Conservation (phyloP, 1,140 invertebrate species). For the Berghia stephanieae region DNA sequence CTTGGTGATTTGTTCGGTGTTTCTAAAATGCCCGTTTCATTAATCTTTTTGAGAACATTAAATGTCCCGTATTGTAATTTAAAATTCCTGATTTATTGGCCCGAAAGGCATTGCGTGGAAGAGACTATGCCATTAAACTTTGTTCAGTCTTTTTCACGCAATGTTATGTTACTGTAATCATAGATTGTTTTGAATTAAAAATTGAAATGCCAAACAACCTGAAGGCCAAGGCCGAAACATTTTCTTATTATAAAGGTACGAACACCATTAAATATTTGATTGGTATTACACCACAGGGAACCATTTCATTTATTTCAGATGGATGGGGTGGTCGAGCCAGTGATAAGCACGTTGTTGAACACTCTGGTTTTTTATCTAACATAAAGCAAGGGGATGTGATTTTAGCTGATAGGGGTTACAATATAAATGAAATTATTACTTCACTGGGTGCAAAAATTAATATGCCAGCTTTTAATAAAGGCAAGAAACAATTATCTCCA, state of each 20-base stretch:
- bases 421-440: conserved; percentile 30
- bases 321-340: conserved; percentile 37
- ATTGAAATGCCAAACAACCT: conserved; percentile 39
- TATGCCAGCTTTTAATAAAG: conserved; percentile 39
- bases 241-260: conserved; percentile 39
- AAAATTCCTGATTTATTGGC: conserved; percentile 35
- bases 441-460: conserved; percentile 33
- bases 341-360: conserved; percentile 32
- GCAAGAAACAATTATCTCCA: conserved; percentile 34
- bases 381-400: conserved; percentile 27
- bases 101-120: conserved; percentile 32
- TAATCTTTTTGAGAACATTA: conserved; percentile 30
- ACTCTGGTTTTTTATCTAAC: conserved; percentile 34
- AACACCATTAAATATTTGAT: too few relatives aligned
- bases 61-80: conserved; percentile 26
- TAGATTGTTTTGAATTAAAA: conserved; percentile 48
- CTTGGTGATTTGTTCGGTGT: conserved; percentile 29
- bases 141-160: conserved; percentile 32
- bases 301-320: conserved; percentile 36
- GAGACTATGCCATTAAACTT: conserved; percentile 39
- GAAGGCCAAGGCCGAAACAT: conserved; percentile 33
- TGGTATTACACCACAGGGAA: conserved; percentile 39
- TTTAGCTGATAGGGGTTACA: conserved; percentile 37
- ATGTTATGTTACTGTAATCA: conserved; percentile 38
- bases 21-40: conserved; percentile 24